Base-by-base conservation (phyloP, 1,140 invertebrate species). In the Apis laboriosa region DNA sequence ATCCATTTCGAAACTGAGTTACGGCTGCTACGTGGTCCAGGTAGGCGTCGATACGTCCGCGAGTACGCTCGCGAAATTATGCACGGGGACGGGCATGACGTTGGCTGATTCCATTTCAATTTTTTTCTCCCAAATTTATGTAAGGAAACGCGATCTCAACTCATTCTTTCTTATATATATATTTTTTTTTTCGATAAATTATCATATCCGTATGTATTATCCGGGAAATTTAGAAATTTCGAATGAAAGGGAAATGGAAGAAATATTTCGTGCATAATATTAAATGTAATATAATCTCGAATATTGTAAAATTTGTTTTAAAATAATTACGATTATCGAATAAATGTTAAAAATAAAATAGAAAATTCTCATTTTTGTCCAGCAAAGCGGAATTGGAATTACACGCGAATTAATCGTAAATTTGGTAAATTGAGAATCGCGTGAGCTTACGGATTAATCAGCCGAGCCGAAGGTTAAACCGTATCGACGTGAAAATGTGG, bases 1-100 rank as follows among this genome's bases (percentile, higher is more conserved):
- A 88, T 88, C 87, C 84, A 77, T 78, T 86, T 67, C 66, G 79
- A 89, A 89, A 88, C 82, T 88, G 85, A 89, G 86, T 89, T 89
- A 89, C 88, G 73, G 67, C 82, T 73, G 75, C 77, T 89, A 89
- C 88, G 88, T 89, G 87, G 87, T 86, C 85, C 88, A 86, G 68
- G 79, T 87, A 79, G 78, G 78, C 87, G 74, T 70, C 84, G 77
- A 88, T 88, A 86, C 76, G 75, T 80, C 79, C 87, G 79, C 85
- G 82, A 76, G 58, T 63, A 84, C 77, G 77, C 58, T 67, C 77
- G 60, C 64, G 77, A 63, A 88, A 88, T 88, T 88, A 88, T 88
- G 87, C 87, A 85, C 87, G 12, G 71, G 21, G 73, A 56, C 21
- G 28, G 60, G n/a, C 12, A 21, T 9, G 17, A 34, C 3, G 17